A percentile compares a stretch with the other conserved stretches of the same genome.
Conservation (phyloP, 2,888 invertebrate species). For the Ochropleura plecta region DNA sequence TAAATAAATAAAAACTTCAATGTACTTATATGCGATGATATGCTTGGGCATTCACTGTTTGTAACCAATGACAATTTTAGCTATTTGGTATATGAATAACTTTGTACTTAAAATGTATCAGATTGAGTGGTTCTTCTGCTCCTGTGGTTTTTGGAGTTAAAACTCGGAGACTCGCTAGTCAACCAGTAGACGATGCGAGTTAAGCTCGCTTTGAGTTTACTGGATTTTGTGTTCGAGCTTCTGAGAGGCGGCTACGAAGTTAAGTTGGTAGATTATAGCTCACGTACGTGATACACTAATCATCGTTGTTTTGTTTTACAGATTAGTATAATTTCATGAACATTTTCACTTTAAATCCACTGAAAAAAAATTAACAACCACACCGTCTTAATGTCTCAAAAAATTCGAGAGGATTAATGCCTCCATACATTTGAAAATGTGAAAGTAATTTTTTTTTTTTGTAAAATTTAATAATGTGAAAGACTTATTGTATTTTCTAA, state of each 20-base stretch:
- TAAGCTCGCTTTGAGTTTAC: conserved; percentile 46
- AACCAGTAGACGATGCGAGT: conserved; percentile 37
- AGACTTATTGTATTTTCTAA: no score
- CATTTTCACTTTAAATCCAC: not conserved
- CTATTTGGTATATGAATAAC: not conserved
- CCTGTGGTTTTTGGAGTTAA: not conserved
- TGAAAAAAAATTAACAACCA: not conserved
- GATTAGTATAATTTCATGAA: not conserved
- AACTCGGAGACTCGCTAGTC: conserved; percentile 26
- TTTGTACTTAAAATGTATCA: not conserved
- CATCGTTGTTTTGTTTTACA: not conserved
- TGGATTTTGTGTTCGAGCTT: conserved; percentile 34
- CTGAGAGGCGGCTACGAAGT: conserved; percentile 18
- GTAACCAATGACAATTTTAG: not conserved
- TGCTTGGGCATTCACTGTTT: no score
- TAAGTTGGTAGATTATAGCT: not conserved
- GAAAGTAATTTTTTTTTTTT: no score
- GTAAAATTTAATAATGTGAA: no score
- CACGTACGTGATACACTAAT: not conserved
- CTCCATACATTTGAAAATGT: no score
- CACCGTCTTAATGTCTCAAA: not conserved
- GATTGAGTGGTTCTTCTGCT: conserved; percentile 20
- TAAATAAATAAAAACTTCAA: no score
- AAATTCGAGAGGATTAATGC: not conserved
- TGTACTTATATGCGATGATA: not conserved